Percentiles rank a stretch among this genome's conserved stretches.
These are phyloP conservation scores for Drosophila mayri DNA, from an alignment of 1,140 invertebrate species.

Conservation along the genomic window DNA sequence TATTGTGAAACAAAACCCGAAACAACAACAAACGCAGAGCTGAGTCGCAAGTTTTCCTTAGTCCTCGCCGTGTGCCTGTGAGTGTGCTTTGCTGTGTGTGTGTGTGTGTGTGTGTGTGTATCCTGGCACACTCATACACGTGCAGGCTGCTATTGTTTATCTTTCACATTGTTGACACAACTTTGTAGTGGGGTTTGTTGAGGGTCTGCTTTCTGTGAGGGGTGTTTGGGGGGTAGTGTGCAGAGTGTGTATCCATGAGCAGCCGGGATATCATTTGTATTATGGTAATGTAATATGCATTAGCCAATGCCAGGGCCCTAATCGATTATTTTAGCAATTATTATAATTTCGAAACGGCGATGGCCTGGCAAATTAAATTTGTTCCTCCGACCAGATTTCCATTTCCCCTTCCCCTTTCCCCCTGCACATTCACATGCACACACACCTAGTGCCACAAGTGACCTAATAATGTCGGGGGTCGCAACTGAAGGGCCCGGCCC, in stretches of 20 bases:
- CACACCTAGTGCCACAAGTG: slow-evolving; percentile 33
- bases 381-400: slow-evolving; percentile 29
- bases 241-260: slow-evolving; percentile 5
- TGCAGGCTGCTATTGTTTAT: slow-evolving; percentile 59
- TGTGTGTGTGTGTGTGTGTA: slow-evolving; percentile 24
- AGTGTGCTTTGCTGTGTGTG: slow-evolving; percentile 5
- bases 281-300: slow-evolving; percentile 47
- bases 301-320: slow-evolving; percentile 24
- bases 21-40: slow-evolving; percentile 34
- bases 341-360: slow-evolving; percentile 48
- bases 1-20: slow-evolving; percentile 73
- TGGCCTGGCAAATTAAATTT: slow-evolving; percentile 62
- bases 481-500: slow-evolving; percentile 21
- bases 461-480: slow-evolving; percentile 52
- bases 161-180: slow-evolving; percentile 68
- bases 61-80: slow-evolving; percentile 7
- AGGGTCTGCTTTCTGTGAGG: not conserved
- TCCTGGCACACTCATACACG: slow-evolving; percentile 12
- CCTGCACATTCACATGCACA: not conserved
- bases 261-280: slow-evolving; percentile 40
- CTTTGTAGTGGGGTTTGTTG: slow-evolving; percentile 44
- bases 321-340: slow-evolving; percentile 63
- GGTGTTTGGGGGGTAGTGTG: not conserved
- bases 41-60: slow-evolving; percentile 44
- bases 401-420: slow-evolving; percentile 28